Evolutionary conservation across 1,140 invertebrate genomes (phyloP).

Genomic region (Saxidomus purpurata): DNA sequence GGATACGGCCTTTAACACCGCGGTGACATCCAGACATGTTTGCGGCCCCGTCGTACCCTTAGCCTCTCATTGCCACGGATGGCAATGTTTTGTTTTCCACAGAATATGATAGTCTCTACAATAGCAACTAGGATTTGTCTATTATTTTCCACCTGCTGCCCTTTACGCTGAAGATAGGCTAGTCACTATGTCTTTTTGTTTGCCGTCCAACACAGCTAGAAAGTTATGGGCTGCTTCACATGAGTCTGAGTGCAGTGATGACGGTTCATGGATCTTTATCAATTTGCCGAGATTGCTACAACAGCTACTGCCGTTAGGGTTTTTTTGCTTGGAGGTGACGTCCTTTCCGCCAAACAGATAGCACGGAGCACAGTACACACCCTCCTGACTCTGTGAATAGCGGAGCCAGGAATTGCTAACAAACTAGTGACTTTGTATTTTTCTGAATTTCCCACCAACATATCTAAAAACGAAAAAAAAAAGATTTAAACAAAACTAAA

Average conservation of each 20-base stretch:
- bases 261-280: slow-evolving; percentile 5
- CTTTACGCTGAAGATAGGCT: not conserved
- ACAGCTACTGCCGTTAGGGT: too few species aligned
- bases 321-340: slow-evolving; percentile 22
- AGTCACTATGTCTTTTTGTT: slow-evolving; percentile 32
- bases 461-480: slow-evolving; percentile 37
- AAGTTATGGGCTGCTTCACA: slow-evolving; percentile 50
- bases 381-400: slow-evolving; percentile 37
- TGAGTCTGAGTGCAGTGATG: slow-evolving; percentile 7
- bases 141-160: slow-evolving; percentile 36
- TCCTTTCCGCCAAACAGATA: slow-evolving; percentile 46
- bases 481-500: not conserved
- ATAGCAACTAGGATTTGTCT: slow-evolving; percentile 47
- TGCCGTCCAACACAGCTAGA: not conserved
- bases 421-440: slow-evolving; percentile 41
- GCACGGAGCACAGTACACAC: slow-evolving; percentile 28
- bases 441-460: slow-evolving; percentile 47
- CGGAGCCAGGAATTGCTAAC: slow-evolving; percentile 21
- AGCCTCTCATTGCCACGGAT: slow-evolving; percentile 26
- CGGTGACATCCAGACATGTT: slow-evolving; percentile 36
- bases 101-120: slow-evolving; percentile 23
- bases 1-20: slow-evolving; percentile 43
- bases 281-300: slow-evolving; percentile 45
- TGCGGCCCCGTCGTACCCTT: slow-evolving; percentile 56
- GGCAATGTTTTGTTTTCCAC: slow-evolving; percentile 23